A percentile compares a stretch with the other conserved stretches of the same genome.
Conservation (phyloP, 53 echinoderm and acorn worm genomes). For the Arbacia lixula region DNA sequence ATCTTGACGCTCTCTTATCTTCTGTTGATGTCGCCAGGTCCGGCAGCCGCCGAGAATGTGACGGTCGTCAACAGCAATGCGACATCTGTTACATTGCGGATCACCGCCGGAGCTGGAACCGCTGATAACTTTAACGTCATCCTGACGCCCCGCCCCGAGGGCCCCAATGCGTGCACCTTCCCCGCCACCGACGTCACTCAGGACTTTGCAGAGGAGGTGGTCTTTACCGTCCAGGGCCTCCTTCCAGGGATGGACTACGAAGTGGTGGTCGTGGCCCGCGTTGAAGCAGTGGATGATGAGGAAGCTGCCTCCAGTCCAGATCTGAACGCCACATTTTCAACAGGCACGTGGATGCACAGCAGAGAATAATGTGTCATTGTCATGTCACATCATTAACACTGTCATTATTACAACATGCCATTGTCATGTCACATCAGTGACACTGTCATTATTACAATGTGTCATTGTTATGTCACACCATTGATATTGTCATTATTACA, state of each 20-base stretch:
- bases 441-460: too few relatives aligned
- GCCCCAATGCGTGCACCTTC: too few relatives aligned
- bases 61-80: neutral
- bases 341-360: neutral
- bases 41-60: too few relatives aligned
- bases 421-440: too few relatives aligned
- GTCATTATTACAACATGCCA: too few relatives aligned
- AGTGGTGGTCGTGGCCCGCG: neutral
- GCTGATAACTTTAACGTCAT: too few relatives aligned
- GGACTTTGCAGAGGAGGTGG: neutral
- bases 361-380: too few relatives aligned
- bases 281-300: neutral
- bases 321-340: neutral
- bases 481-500: too few relatives aligned
- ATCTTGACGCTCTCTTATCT: neutral
- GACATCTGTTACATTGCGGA: constrained; percentile 5
- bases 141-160: too few relatives aligned
- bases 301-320: neutral
- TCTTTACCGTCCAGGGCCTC: neutral
- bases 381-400: too few relatives aligned
- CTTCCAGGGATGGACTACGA: neutral
- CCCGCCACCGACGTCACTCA: too few relatives aligned
- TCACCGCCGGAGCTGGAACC: neutral
- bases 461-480: too few relatives aligned
- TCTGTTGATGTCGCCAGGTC: neutral